Base-by-base conservation (phyloP, 2,888 invertebrate genomes). In the Galerucella nymphaeae region DNA sequence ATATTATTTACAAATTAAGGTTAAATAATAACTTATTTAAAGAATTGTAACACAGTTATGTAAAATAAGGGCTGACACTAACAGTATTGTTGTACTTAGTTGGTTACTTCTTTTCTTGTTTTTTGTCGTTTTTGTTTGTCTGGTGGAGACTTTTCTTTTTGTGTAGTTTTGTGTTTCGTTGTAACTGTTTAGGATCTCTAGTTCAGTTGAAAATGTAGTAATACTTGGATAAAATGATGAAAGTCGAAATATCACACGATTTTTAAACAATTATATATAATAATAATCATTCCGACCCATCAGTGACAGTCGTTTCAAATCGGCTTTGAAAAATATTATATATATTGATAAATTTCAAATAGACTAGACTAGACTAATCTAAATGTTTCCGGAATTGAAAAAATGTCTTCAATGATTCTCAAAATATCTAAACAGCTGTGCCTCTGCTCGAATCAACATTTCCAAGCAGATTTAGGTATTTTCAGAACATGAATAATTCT, bases 11-110 rank as follows among this genome's bases (percentile, higher is more conserved):
- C 6, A 16, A 8, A 16, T 50, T n/a, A 48, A 48, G n/a, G 6
- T 48, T n/a, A 48, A 48, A 48, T n/a, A n/a, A n/a, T 48, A n/a
- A 48, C 16, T 53, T 53, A 16, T 53, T 53, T 53, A 53, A 50
- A 45, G 48, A n/a, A n/a, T 48, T 48, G 48, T 48, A n/a, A 16
- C 16, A 16, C 18, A 10, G 18, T 53, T 53, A 18, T 18, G 18
- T 53, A 16, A 8, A 53, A 18, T 53, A 53, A 53, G 16, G 53
- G 18, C 5, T 16, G 16, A 53, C 14, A 53, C 53, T 53, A 53
- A 53, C 53, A 53, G 18, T 53, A 53, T 18, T 53, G 53, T 53
- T 18, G 18, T 53, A 53, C 18, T 18, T 53, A 18, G 53, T 53
- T 53, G 18, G 48, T 48, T n/a, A 48, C 48, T 8, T 48, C n/a